Evolutionary conservation across 2,797 vertebrate genomes (phyloP).

Genomic region (Muraenolepis orangiensis): DNA sequence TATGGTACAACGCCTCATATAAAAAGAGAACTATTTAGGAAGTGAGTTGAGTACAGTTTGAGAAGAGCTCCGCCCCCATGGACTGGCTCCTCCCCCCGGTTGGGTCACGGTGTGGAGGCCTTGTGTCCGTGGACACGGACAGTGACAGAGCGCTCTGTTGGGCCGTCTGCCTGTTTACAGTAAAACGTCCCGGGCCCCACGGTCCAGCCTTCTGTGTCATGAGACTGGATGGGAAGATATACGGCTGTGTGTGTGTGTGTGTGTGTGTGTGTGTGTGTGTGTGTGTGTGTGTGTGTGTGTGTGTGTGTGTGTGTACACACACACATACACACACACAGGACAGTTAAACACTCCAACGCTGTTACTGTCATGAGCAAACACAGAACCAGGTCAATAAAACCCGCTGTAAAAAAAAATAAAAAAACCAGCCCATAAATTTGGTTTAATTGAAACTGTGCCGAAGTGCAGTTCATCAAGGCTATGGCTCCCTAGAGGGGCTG

Average conservation of each 20-base stretch:
- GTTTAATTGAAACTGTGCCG: constrained; percentile 73
- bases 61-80: not conserved
- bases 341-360: constrained; percentile 42
- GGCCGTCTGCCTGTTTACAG: constrained; percentile 2
- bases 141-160: not conserved
- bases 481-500: constrained; percentile 44
- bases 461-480: constrained; percentile 49
- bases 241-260: constrained; percentile 35
- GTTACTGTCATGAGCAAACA: constrained; percentile 63
- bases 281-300: too few species aligned
- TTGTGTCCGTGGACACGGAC: constrained; percentile 23
- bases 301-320: too few species aligned
- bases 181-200: constrained; percentile 30
- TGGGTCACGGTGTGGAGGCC: not conserved
- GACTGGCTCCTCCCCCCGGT: not conserved
- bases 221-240: constrained; percentile 54
- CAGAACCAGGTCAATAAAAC: constrained; percentile 56
- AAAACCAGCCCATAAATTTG: constrained; percentile 61
- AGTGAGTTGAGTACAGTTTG: too few species aligned
- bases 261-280: too few species aligned
- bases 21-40: not conserved
- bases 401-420: constrained; percentile 43
- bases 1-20: not conserved
- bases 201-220: constrained; percentile 36
- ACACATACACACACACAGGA: too few species aligned